Percentiles rank a stretch among this genome's conserved stretches.
Conservation (phyloP, 2,797 vertebrate species). For the Gobio occitaniae region DNA sequence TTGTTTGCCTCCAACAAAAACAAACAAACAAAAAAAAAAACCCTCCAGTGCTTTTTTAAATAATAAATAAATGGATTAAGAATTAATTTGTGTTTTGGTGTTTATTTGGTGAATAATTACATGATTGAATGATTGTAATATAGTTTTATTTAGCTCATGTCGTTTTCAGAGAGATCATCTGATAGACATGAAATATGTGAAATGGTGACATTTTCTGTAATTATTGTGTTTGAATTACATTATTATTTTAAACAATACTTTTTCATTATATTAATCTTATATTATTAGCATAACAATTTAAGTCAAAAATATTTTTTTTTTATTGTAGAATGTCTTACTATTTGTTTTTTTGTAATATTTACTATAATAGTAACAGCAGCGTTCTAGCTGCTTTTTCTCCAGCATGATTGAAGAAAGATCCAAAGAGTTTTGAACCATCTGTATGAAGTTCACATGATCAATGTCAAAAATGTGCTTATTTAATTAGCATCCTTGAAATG, state of each 20-base stretch:
- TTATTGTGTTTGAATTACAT: not conserved
- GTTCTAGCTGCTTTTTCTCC: not conserved
- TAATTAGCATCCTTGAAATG: not conserved
- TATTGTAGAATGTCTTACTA: not conserved
- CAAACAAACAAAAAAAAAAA: conserved; percentile 66
- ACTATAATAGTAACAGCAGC: not conserved
- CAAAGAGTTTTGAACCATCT: not conserved
- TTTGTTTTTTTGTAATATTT: not conserved
- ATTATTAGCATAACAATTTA: not conserved
- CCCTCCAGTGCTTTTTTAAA: conserved; percentile 76
- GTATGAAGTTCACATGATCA: not conserved
- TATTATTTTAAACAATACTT: not conserved
- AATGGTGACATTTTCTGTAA: not conserved
- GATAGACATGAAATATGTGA: not conserved
- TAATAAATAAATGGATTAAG: conserved; percentile 73
- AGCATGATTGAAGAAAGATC: not conserved
- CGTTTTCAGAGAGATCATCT: not conserved
- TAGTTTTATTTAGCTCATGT: not conserved
- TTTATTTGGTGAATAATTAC: conserved; percentile 20
- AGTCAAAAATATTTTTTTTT: no score
- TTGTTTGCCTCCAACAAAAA: conserved; percentile 78
- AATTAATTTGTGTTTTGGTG: conserved; percentile 40
- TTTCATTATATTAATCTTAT: not conserved
- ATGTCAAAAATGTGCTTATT: not conserved
- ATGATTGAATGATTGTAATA: not conserved